Percentiles rank a stretch among this genome's conserved stretches.
phyloP scores from a whole-genome alignment of 2,888 invertebrate genomes.

The Physocephala rufipes region DNA sequence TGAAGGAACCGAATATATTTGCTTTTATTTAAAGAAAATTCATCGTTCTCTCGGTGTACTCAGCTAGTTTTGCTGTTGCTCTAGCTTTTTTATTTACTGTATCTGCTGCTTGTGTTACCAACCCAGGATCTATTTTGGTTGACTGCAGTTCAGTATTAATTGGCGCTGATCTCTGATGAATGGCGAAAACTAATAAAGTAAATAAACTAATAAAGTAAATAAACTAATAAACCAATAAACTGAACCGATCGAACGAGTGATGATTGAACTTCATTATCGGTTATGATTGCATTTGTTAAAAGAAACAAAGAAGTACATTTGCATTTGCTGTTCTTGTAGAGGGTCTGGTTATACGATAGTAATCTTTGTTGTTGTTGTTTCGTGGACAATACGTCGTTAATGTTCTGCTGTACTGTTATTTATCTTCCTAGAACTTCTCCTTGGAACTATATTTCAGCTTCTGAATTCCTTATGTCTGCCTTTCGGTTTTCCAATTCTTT shows the following conservation, averaged over 20 bases:
- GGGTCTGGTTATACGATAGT: constrained; percentile 17
- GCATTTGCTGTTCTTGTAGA: constrained; percentile 13
- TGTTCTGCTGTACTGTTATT: constrained; percentile 63
- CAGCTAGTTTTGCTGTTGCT: not conserved
- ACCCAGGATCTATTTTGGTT: not conserved
- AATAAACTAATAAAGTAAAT: too few species aligned
- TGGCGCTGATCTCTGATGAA: too few species aligned
- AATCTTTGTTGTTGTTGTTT: constrained; percentile 31
- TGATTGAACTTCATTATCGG: constrained; percentile 29
- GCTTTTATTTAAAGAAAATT: not conserved
- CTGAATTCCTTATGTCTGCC: not conserved
- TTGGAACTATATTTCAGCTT: not conserved
- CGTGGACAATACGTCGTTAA: constrained; percentile 50
- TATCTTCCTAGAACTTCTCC: constrained; percentile 55
- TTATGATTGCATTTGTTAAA: constrained; percentile 7
- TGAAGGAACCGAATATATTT: not conserved
- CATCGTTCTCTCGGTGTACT: not conserved
- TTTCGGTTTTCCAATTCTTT: constrained; percentile 12
- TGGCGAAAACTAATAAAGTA: too few species aligned
- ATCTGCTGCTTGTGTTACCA: too few species aligned
- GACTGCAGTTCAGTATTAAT: not conserved
- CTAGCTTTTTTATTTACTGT: not conserved
- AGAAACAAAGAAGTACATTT: constrained; percentile 20
- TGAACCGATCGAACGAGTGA: constrained; percentile 31
- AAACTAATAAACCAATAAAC: too few species aligned